A percentile compares a stretch with the other conserved stretches of the same genome.
Evolutionary conservation across 1,140 invertebrate species (phyloP).

Genomic region (Bombus haemorrhoidalis): DNA sequence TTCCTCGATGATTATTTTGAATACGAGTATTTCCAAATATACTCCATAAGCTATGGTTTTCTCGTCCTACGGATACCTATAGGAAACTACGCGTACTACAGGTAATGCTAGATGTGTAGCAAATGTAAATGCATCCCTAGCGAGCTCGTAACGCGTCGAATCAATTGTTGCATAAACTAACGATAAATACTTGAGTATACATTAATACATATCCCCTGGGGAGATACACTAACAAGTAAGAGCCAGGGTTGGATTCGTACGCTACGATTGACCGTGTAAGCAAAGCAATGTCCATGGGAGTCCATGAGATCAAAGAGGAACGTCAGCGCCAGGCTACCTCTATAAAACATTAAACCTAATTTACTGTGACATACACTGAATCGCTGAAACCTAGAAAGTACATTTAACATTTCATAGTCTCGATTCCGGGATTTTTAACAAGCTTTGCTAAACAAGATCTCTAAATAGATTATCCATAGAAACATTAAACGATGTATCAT

Average conservation of each 20-base stretch:
- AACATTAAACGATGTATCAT: background rate
- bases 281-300: background rate
- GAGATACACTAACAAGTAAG: background rate
- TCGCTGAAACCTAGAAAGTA: no score
- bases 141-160: background rate
- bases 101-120: background rate
- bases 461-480: background rate
- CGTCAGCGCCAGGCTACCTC: background rate
- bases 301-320: no score
- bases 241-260: background rate
- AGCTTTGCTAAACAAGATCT: background rate
- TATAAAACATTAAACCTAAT: background rate
- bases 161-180: constrained; percentile 12
- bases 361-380: background rate
- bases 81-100: constrained; percentile 23
- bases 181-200: constrained; percentile 4
- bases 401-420: no score
- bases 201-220: constrained; percentile 25
- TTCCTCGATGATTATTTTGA: background rate
- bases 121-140: constrained; percentile 21
- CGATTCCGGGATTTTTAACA: background rate
- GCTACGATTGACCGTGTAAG: background rate
- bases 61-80: background rate
- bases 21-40: constrained; percentile 1
- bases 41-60: background rate